Percentiles rank a stretch among this genome's conserved stretches.
Evolutionary conservation across 2,797 vertebrate genomes (phyloP).

Genomic region (Anguilla obscura): DNA sequence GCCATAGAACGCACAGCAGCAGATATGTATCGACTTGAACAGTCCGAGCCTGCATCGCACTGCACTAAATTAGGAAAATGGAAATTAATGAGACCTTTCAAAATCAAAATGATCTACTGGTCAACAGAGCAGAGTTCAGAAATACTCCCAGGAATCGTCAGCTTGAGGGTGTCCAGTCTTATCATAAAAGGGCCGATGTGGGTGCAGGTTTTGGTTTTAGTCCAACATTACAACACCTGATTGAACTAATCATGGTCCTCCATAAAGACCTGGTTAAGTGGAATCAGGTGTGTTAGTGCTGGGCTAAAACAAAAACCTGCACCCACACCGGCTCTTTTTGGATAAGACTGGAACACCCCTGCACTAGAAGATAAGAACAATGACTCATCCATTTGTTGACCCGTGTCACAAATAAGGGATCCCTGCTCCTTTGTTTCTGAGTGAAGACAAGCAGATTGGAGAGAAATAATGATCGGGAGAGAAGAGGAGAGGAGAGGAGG

Average conservation of each 20-base stretch:
- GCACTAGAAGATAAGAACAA: not conserved
- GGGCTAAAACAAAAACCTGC: no score
- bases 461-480: not conserved
- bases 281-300: no score
- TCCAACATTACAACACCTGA: no score
- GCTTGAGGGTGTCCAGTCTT: not conserved
- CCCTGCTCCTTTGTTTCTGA: not conserved
- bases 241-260: no score
- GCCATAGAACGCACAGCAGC: no score
- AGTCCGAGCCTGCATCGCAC: not conserved
- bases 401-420: not conserved
- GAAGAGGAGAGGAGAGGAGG: not conserved
- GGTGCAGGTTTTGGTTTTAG: no score
- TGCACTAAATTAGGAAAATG: not conserved
- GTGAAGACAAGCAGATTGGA: not conserved
- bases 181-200: no score
- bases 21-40: not conserved
- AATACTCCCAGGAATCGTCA: not conserved
- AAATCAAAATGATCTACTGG: not conserved
- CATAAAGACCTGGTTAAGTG: no score
- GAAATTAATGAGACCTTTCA: not conserved
- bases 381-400: not conserved
- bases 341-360: not conserved
- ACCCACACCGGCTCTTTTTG: no score
- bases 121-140: not conserved